Percentiles rank a stretch among this genome's conserved stretches.
phyloP scores from a whole-genome alignment of 2,113 vertebrate genomes.

The Jaculus jaculus region DNA sequence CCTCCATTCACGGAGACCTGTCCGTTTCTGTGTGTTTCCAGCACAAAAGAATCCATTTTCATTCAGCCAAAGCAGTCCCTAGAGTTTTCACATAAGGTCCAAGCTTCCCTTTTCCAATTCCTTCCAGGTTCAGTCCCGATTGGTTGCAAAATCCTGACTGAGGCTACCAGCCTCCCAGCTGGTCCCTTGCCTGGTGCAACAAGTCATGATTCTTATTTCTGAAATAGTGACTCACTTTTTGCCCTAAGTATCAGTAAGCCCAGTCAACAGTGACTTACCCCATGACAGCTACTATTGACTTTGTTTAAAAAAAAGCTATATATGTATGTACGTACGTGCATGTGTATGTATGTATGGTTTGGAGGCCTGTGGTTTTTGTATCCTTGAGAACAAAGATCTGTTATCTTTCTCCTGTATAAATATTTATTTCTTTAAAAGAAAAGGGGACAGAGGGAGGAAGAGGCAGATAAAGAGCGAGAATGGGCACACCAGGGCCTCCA shows the following conservation, averaged over 20 bases:
- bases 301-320: too few species aligned
- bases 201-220: background rate
- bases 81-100: background rate
- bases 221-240: background rate
- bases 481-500: too few species aligned
- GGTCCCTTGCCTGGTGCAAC: background rate
- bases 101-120: constrained; percentile 15
- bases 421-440: too few species aligned
- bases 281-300: background rate
- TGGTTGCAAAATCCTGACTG: background rate
- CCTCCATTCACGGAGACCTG: constrained; percentile 59
- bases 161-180: background rate
- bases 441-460: too few species aligned
- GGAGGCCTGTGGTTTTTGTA: background rate
- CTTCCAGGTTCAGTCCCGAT: constrained; percentile 11
- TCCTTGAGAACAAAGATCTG: background rate
- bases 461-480: too few species aligned
- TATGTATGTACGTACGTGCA: too few species aligned
- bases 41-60: constrained; percentile 74
- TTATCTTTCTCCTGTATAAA: background rate
- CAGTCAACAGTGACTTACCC: background rate
- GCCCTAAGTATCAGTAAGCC: background rate
- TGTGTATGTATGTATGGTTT: background rate
- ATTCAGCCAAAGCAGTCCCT: constrained; percentile 44
- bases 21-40: constrained; percentile 67